These are phyloP conservation scores for Drosophila teissieri DNA, from an alignment of 1,140 invertebrate species.

Conservation along the genomic window DNA sequence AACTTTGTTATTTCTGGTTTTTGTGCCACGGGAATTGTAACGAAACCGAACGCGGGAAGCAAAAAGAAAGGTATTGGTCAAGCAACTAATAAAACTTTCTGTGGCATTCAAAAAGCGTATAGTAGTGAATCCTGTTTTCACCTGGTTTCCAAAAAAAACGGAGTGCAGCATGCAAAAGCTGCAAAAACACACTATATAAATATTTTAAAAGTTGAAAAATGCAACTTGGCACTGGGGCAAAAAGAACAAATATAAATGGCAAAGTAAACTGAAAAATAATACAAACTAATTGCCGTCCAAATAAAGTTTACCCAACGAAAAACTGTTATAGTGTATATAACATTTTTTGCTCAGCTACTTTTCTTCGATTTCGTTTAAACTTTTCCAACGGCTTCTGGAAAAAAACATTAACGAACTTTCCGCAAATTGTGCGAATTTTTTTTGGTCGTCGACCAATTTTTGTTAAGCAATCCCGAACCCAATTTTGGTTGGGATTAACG, in stretches of 20 bases:
- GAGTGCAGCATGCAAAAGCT: not conserved
- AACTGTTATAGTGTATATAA: conserved; percentile 52
- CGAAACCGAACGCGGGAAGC: not conserved
- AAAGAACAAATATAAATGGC: conserved; percentile 20
- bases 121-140: conserved; percentile 38
- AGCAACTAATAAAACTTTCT: conserved; percentile 77
- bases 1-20: conserved; percentile 51
- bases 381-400: conserved; percentile 21
- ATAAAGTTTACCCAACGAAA: conserved; percentile 65
- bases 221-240: conserved; percentile 17
- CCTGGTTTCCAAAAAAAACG: conserved; percentile 8
- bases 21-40: conserved; percentile 5
- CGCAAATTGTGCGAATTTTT: conserved; percentile 58
- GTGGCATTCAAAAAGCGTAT: conserved; percentile 48
- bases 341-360: conserved; percentile 44
- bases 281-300: conserved; percentile 69
- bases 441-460: conserved; percentile 45
- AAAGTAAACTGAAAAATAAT: conserved; percentile 61
- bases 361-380: conserved; percentile 42
- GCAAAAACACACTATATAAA: conserved; percentile 56
- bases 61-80: conserved; percentile 56
- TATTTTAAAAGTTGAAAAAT: conserved; percentile 73
- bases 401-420: conserved; percentile 25
- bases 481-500: conserved; percentile 77
- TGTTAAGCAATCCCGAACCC: conserved; percentile 49